Conservation (phyloP, 2,888 invertebrate genomes). For the Erebia epiphron region DNA sequence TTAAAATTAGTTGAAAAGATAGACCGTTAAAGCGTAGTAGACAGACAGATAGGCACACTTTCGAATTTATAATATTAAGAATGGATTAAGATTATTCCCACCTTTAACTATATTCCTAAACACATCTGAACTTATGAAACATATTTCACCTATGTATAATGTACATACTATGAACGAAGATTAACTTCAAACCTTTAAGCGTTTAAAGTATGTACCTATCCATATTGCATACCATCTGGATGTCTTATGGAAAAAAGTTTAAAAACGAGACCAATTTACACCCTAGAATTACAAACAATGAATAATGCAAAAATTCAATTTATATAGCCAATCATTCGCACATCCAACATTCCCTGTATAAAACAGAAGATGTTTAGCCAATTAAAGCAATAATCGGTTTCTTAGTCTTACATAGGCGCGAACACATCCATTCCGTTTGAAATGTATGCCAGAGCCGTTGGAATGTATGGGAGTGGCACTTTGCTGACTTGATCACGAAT, state of each 20-base stretch:
- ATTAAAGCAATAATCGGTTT: conserved; percentile 22
- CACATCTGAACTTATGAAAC: too few species aligned
- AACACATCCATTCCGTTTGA: conserved; percentile 40
- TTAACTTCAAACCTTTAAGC: too few species aligned
- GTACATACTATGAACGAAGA: too few species aligned
- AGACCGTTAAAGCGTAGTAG: too few species aligned
- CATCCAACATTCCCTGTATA: not conserved
- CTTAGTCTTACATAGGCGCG: conserved; percentile 38
- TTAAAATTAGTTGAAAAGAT: too few species aligned
- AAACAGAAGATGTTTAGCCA: conserved; percentile 11
- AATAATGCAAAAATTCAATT: conserved; percentile 5
- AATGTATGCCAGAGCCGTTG: conserved; percentile 57
- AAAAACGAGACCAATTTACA: conserved; percentile 6
- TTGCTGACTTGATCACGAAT: conserved; percentile 49
- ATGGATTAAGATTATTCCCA: too few species aligned
- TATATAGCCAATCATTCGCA: conserved; percentile 2
- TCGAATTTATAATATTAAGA: too few species aligned
- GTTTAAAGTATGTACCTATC: not conserved
- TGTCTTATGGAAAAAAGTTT: not conserved
- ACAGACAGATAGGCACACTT: too few species aligned
- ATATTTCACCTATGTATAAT: too few species aligned
- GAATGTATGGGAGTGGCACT: conserved; percentile 64
- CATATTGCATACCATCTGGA: not conserved
- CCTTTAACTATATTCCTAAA: too few species aligned
- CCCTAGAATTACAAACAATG: conserved; percentile 1